Evolutionary conservation across 2,113 vertebrate genomes (phyloP), one percentile per base, ranked within the genome.

Genomic region (Reinhardtius hippoglossoides): DNA sequence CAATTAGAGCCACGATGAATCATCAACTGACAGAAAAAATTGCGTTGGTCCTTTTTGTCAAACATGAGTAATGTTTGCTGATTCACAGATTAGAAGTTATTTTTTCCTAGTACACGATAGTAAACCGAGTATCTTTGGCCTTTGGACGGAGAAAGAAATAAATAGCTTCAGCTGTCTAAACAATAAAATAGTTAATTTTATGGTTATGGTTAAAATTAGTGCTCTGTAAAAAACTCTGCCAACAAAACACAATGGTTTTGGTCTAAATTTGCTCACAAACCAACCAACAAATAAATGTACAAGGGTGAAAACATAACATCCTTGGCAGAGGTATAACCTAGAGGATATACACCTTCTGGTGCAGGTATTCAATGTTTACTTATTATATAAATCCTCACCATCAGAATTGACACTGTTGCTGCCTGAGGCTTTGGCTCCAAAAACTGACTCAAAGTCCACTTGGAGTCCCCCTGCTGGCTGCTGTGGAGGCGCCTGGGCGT

Each of bases 401-500:
- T 96, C 94, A 88, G 96, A 93, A 90, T 96, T 96, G 90, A 96
- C 87, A 85, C 94, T 96, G 76, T 95, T 94, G 77, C 88, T 88
- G 90, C 90, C 91, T 35, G 89, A 16, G 40, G 96, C 96, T 93
- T 97, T 98, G 93, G 96, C 95, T 94, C 98, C 98, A 92, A 99
- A 99, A 71, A 99, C 97, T 27, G 98, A 99, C 91, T 99, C 98
- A 92, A 99, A 99, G 93, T 99, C 98, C 91, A 99, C 98, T 77
- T 97, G 96, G 91, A 99, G 96, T 93, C 96, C 95, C 80, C 95
- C 86, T 81, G 95, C 94, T 73, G 96, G 90, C 90, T 96, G 97
- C 68, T 94, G 93, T 5, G 96, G 95, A 87, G 96, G 94, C 87
- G 93, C 95, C 87, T 96, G 96, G 96, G 95, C n/a, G 96, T 91